Base-by-base conservation (phyloP, 1,140 invertebrate species). In the Triops longicaudatus region DNA sequence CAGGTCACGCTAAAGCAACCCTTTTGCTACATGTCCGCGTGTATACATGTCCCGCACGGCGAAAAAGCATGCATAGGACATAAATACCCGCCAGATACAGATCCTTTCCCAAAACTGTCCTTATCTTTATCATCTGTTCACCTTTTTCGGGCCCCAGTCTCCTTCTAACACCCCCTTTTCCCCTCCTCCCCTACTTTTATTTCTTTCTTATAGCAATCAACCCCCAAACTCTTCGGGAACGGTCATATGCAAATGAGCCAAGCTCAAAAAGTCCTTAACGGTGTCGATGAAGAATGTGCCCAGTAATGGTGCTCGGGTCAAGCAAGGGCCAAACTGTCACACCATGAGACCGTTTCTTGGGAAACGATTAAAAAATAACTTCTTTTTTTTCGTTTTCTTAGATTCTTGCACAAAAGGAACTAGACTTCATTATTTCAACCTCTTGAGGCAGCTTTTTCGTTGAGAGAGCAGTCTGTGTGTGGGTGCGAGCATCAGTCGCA, bases 231-330 rank as follows among this genome's bases (percentile, higher is more conserved):
- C 14, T 22, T 22, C 44, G 1, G n/a, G 22, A 63, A 63, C 50
- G 50, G 50, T 63, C 50, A 63, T 63, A 63, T 63, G 50, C 50
- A 63, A 63, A 63, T 63, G 50, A 63, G 14, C 7, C 22, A 63
- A 12, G 31, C 31, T 22, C 50, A 10, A 10, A 44, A 63, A 63
- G 50, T 63, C 50, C 50, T 63, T 63, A 63, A 63, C 10, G 50
- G 50, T 63, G 50, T 63, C 50, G 50, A 63, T 63, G 50, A 63
- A 63, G 50, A 63, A 63, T 63, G 50, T 63, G 50, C 50, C 50
- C 50, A 14, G 50, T 63, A 63, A 63, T 63, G 14, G 50, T 22
- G 14, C 50, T 9, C 2, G 50, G 50, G 50, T 63, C 50, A 63
- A 10, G 50, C 50, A 10, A 22, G 50, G 50, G 50, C 50, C 50